These are phyloP conservation scores for Anorthoa munda DNA, from an alignment of 2,888 invertebrate genomes.

Conservation along the genomic window DNA sequence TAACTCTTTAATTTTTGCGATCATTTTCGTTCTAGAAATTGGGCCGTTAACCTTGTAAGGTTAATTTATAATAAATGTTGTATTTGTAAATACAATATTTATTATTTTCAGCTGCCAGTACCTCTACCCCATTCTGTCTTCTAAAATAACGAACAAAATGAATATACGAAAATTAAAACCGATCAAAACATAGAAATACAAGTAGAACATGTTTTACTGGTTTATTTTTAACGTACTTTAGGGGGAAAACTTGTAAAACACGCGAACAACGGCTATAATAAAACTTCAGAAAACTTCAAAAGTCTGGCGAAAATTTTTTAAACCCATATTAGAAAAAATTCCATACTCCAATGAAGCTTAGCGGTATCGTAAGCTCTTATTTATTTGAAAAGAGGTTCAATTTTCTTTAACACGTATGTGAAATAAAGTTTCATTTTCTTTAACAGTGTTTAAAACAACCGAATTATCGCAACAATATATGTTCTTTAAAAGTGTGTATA, in stretches of 20 bases:
- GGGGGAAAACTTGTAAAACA: background rate
- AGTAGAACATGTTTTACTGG: background rate
- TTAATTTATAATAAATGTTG: too few relatives aligned
- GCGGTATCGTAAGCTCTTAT: conserved; percentile 7
- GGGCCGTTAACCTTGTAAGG: too few relatives aligned
- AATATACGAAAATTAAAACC: background rate
- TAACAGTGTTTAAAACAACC: background rate
- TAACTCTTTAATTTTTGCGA: too few relatives aligned
- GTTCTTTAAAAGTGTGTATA: conserved; percentile 29
- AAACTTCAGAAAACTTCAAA: too few relatives aligned
- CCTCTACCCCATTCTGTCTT: too few relatives aligned
- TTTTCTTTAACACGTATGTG: background rate
- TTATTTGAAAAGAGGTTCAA: conserved; percentile 12
- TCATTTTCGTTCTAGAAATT: too few relatives aligned
- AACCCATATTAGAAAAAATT: conserved; percentile 36
- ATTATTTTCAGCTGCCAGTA: too few relatives aligned
- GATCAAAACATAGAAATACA: background rate
- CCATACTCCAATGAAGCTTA: background rate
- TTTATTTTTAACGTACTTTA: background rate
- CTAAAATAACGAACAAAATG: too few relatives aligned
- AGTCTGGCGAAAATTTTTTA: conserved; percentile 6
- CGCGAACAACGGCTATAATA: background rate
- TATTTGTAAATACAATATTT: too few relatives aligned
- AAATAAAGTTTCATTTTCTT: conserved; percentile 20
- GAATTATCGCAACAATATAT: conserved; percentile 23